Percentiles rank a stretch among this genome's conserved stretches.
These are phyloP conservation scores for Amniataba percoides DNA, from an alignment of 2,797 vertebrate species.

Conservation along the genomic window DNA sequence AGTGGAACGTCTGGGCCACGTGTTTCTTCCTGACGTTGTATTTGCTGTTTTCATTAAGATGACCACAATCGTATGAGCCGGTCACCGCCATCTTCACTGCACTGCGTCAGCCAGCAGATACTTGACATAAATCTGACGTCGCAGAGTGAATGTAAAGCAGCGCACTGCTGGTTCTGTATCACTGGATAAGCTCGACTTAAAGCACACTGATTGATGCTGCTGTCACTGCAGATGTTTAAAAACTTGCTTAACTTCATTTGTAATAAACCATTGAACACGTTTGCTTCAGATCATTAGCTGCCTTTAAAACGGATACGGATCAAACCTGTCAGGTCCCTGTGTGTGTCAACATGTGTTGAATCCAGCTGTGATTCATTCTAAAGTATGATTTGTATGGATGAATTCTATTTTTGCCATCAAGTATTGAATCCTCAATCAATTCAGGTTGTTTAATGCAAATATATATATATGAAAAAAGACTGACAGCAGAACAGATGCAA, in stretches of 20 bases:
- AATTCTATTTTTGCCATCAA: slow-evolving; percentile 72
- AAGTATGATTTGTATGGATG: slow-evolving; percentile 50
- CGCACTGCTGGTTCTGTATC: slow-evolving; percentile 36
- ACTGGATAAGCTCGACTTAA: slow-evolving; percentile 61
- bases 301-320: slow-evolving; percentile 52
- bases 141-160: slow-evolving; percentile 64
- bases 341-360: slow-evolving; percentile 36
- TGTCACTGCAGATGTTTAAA: neutral
- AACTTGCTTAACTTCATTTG: slow-evolving; percentile 15
- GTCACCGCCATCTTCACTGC: slow-evolving; percentile 11
- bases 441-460: slow-evolving; percentile 57
- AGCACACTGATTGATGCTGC: slow-evolving; percentile 43
- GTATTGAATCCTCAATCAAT: slow-evolving; percentile 61
- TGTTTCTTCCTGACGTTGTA: neutral
- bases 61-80: slow-evolving; percentile 17
- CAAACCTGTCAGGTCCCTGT: slow-evolving; percentile 33
- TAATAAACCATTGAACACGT: slow-evolving; percentile 12
- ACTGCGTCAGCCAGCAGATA: slow-evolving; percentile 14
- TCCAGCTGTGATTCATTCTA: slow-evolving; percentile 48
- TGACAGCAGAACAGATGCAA: slow-evolving; percentile 42
- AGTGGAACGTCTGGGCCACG: no score
- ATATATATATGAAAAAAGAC: slow-evolving; percentile 23
- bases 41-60: neutral
- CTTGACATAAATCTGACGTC: slow-evolving; percentile 9
- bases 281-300: slow-evolving; percentile 54